Evolutionary conservation across 2,888 invertebrate species (phyloP).

Genomic region (Helobdella robusta): DNA sequence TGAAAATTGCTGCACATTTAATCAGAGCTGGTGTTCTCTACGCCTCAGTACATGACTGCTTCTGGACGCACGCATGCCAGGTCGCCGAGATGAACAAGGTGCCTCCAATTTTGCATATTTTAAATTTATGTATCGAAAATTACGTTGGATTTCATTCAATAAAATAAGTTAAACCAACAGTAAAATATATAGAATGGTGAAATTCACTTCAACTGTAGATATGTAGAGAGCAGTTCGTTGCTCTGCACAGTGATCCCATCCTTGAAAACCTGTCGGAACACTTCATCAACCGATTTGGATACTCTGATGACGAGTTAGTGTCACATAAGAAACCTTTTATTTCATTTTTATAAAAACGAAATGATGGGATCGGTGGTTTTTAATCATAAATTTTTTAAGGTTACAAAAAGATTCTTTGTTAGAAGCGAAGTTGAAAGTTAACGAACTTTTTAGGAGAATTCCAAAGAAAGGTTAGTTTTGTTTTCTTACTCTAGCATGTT

Average conservation of each 20-base stretch:
- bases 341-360: not conserved
- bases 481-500: not conserved
- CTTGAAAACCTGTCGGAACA: constrained; percentile 73
- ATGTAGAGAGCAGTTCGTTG: constrained; percentile 95
- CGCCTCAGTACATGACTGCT: constrained; percentile 97
- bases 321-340: not conserved
- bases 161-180: too few relatives aligned
- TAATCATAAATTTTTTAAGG: not conserved
- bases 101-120: constrained; percentile 35
- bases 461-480: constrained; percentile 35
- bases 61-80: constrained; percentile 89
- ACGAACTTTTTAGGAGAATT: constrained; percentile 33
- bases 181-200: too few relatives aligned
- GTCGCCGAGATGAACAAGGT: constrained; percentile 81
- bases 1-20: too few relatives aligned
- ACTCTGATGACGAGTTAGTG: constrained; percentile 15
- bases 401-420: constrained; percentile 7
- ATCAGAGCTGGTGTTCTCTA: constrained; percentile 68
- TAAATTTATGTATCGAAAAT: not conserved
- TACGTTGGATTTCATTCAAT: too few relatives aligned
- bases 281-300: constrained; percentile 52
- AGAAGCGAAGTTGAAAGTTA: constrained; percentile 26
- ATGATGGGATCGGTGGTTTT: not conserved
- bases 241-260: constrained; percentile 82
- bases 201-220: constrained; percentile 55